Evolutionary conservation across 1,140 invertebrate genomes (phyloP).

Genomic region (Psix sp.): DNA sequence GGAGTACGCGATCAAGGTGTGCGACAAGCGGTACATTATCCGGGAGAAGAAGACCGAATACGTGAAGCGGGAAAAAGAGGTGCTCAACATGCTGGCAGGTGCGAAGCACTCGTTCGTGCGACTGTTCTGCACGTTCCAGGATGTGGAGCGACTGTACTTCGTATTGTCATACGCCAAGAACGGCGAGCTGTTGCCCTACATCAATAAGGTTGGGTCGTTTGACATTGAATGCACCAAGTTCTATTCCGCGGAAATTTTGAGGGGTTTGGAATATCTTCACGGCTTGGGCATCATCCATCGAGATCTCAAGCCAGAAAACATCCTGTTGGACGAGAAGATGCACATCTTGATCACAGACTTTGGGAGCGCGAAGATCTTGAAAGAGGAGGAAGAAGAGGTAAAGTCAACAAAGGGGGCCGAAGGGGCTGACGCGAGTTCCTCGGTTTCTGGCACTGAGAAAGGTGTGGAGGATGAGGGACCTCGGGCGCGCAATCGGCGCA

Average conservation of each 20-base stretch:
- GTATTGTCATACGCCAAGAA: constrained; percentile 96
- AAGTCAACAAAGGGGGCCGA: constrained; percentile 73
- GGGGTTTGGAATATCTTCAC: constrained; percentile 95
- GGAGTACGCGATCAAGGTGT: constrained; percentile 98
- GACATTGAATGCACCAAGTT: constrained; percentile 92
- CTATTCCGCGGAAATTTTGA: constrained; percentile 94
- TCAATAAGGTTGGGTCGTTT: constrained; percentile 94
- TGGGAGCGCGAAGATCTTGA: constrained; percentile 94
- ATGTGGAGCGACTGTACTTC: constrained; percentile 94
- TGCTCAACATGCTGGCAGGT: constrained; percentile 86
- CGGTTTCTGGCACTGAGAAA: too few relatives aligned
- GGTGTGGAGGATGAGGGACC: constrained; percentile 57
- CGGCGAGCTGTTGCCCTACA: constrained; percentile 93
- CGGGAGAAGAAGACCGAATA: constrained; percentile 95
- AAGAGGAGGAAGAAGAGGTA: constrained; percentile 68
- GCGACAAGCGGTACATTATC: constrained; percentile 94
- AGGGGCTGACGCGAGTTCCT: neutral
- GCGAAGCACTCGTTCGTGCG: constrained; percentile 91
- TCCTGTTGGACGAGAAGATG: constrained; percentile 94
- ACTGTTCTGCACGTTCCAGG: constrained; percentile 98
- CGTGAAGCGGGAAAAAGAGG: constrained; percentile 94
- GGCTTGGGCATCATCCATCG: constrained; percentile 94
- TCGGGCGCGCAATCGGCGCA: constrained; percentile 71
- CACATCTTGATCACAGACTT: constrained; percentile 98
- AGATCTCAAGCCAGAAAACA: constrained; percentile 94